Evolutionary conservation across 1,140 invertebrate species (phyloP).

Genomic region (Acromyrmex heyeri): DNA sequence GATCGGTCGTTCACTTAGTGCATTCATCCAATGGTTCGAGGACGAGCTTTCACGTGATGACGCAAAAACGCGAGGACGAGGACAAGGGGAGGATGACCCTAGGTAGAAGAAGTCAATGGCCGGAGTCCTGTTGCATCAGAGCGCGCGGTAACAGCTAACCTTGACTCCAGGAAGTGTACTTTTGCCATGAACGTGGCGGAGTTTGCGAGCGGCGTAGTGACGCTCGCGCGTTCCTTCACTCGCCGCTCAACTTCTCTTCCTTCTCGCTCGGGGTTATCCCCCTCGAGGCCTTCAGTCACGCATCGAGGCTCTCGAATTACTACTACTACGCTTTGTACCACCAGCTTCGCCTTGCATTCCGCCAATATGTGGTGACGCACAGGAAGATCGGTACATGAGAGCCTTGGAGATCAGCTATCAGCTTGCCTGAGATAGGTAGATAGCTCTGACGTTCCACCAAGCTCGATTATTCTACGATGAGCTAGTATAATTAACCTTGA

Average conservation of each 20-base stretch:
- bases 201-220: conserved; percentile 77
- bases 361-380: conserved; percentile 24
- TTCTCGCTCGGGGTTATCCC: conserved; percentile 66
- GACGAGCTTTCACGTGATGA: conserved; percentile 30
- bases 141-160: conserved; percentile 73
- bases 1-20: conserved; percentile 43
- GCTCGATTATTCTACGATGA: not conserved
- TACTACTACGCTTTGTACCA: conserved; percentile 7
- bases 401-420: not conserved
- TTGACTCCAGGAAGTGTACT: conserved; percentile 83
- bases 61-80: conserved; percentile 50
- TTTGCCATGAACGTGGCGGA: conserved; percentile 66
- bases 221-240: conserved; percentile 76
- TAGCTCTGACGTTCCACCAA: conserved; percentile 8
- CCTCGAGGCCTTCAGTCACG: conserved; percentile 29
- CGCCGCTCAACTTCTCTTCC: conserved; percentile 56
- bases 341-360: conserved; percentile 42
- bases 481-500: not conserved
- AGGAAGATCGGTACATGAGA: not conserved
- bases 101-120: conserved; percentile 78
- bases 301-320: conserved; percentile 49
- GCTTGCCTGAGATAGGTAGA: not conserved
- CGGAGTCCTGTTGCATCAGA: conserved; percentile 85
- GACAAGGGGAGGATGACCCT: conserved; percentile 50
- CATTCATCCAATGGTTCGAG: conserved; percentile 19